These are phyloP conservation scores for Cosmorhoe ocellata DNA, from an alignment of 2,888 invertebrate species.

Conservation along the genomic window DNA sequence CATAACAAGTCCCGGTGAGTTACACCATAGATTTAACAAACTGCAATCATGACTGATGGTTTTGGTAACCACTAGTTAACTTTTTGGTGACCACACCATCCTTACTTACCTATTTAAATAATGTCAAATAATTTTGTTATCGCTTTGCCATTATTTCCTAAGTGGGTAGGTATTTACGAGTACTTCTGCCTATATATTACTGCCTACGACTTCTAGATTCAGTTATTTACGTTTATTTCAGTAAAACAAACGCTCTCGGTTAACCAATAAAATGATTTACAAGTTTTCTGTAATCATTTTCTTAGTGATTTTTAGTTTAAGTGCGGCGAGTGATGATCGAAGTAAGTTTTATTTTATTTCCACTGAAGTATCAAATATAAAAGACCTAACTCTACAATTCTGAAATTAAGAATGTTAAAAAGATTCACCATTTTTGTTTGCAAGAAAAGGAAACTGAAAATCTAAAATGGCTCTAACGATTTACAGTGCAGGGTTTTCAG, in stretches of 20 bases:
- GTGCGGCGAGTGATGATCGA: slow-evolving; percentile 1
- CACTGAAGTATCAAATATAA: no score
- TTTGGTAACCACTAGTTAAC: no score
- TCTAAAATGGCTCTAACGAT: no score
- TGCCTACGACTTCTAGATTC: background rate
- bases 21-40: no score
- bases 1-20: no score
- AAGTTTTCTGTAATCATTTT: background rate
- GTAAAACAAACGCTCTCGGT: background rate
- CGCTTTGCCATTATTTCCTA: background rate
- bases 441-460: no score
- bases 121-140: background rate
- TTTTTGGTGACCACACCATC: no score
- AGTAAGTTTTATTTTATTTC: background rate
- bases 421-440: no score
- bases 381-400: no score
- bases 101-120: slow-evolving; percentile 1
- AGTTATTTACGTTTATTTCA: background rate
- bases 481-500: no score
- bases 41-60: no score
- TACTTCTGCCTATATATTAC: background rate
- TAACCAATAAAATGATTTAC: slow-evolving; percentile 1
- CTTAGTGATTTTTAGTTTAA: background rate
- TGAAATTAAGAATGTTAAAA: no score
- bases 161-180: background rate